Evolutionary conservation across 2,113 vertebrate species (phyloP).

Genomic region (Phoenicopterus ruber): DNA sequence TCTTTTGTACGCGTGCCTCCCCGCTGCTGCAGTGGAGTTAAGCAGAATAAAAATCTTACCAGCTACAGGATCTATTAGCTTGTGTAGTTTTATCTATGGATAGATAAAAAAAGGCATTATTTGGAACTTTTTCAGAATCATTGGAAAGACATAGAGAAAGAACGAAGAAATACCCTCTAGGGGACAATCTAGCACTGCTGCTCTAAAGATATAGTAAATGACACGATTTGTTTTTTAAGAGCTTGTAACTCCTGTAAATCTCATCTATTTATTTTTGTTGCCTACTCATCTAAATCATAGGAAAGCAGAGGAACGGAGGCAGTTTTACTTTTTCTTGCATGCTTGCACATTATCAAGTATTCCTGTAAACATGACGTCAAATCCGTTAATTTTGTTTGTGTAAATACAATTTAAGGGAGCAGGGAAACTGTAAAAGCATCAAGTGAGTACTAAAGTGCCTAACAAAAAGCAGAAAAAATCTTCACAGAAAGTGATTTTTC

Average conservation of each 20-base stretch:
- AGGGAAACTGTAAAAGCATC: neutral
- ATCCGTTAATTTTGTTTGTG: neutral
- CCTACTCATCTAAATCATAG: neutral
- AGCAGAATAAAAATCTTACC: neutral
- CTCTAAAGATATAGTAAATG: neutral
- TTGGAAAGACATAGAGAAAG: neutral
- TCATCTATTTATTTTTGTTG: neutral
- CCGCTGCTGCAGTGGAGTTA: neutral
- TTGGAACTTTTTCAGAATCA: neutral
- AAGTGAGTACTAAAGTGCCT: neutral
- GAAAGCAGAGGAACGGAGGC: neutral
- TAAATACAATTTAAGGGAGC: neutral
- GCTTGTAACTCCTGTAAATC: neutral
- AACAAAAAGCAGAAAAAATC: neutral
- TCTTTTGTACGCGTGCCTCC: accelerated
- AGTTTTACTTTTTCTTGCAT: neutral
- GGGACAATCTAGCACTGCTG: neutral
- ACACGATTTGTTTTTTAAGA: neutral
- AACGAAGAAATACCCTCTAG: neutral
- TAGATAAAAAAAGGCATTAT: neutral
- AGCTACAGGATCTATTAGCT: neutral
- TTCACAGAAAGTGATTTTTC: neutral
- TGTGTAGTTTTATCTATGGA: neutral
- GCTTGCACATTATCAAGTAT: neutral
- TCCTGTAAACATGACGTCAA: neutral